Conservation (phyloP, 2,113 vertebrate genomes). For the Gadus macrocephalus region DNA sequence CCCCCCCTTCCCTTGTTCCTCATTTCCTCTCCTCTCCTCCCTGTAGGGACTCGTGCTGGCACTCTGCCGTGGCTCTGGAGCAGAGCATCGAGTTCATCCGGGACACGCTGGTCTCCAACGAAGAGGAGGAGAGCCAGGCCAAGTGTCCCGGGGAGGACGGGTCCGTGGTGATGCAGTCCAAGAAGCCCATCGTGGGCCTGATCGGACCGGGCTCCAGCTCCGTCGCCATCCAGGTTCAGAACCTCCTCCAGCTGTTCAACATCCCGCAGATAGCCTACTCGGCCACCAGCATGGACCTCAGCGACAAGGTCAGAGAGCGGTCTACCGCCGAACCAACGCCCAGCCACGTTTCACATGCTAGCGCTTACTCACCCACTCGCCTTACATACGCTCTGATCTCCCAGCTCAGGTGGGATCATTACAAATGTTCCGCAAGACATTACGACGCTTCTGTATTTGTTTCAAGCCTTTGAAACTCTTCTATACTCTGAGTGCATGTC, state of each 20-base stretch:
- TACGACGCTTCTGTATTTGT: no score
- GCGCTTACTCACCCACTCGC: no score
- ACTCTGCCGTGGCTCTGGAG: constrained; percentile 95
- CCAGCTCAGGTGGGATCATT: no score
- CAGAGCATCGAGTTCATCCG: constrained; percentile 99
- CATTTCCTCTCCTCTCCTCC: constrained; percentile 9
- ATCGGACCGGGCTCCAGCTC: constrained; percentile 98
- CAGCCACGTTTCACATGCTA: no score
- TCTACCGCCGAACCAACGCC: no score
- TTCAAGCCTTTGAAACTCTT: no score
- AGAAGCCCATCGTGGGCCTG: constrained; percentile 96
- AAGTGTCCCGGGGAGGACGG: constrained; percentile 74
- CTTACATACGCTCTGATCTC: no score
- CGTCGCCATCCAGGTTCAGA: constrained; percentile 98
- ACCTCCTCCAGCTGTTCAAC: constrained; percentile 97
- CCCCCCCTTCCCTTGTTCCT: constrained; percentile 6
- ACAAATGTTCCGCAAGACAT: no score
- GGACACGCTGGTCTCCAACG: constrained; percentile 89
- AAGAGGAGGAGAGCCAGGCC: constrained; percentile 89
- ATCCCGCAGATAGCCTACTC: constrained; percentile 99
- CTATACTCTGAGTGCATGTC: no score
- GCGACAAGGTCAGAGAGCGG: constrained; percentile 77
- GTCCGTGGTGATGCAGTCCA: constrained; percentile 75
- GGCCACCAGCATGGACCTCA: constrained; percentile 98
- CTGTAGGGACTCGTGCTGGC: constrained; percentile 94